Evolutionary conservation across 1,140 invertebrate species (phyloP).

Genomic region (Neotoxoptera formosana): DNA sequence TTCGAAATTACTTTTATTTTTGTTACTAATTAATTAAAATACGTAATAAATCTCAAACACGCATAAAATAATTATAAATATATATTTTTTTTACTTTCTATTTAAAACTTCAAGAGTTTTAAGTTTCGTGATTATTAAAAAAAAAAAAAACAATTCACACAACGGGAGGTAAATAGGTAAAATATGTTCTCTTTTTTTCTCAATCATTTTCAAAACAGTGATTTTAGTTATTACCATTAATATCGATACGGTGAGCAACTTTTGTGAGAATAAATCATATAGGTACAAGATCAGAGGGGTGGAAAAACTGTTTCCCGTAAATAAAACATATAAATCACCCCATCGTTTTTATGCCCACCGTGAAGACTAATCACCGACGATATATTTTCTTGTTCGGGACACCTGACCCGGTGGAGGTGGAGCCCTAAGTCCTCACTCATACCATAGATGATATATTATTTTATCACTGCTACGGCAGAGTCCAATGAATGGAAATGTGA

Average conservation of each 20-base stretch:
- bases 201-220: background rate
- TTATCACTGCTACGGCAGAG: slow-evolving; percentile 37
- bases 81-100: background rate
- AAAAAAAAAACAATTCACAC: background rate
- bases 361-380: slow-evolving; percentile 51
- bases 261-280: slow-evolving; percentile 43
- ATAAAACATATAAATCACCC: slow-evolving; percentile 53
- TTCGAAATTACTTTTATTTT: background rate
- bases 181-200: background rate
- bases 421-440: background rate
- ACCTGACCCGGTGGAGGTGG: background rate
- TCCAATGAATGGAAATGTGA: slow-evolving; percentile 44
- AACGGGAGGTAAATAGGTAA: background rate
- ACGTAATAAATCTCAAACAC: background rate
- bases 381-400: slow-evolving; percentile 24
- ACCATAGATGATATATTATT: slow-evolving; percentile 49
- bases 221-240: background rate
- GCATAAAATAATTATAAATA: background rate
- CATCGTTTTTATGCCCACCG: slow-evolving; percentile 32
- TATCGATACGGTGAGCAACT: background rate
- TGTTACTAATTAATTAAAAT: background rate
- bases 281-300: background rate
- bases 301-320: slow-evolving; percentile 6
- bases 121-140: background rate
- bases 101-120: background rate